Evolutionary conservation across 92 coral and sea anemone species (phyloP).

Genomic region (Pocillopora grandis): DNA sequence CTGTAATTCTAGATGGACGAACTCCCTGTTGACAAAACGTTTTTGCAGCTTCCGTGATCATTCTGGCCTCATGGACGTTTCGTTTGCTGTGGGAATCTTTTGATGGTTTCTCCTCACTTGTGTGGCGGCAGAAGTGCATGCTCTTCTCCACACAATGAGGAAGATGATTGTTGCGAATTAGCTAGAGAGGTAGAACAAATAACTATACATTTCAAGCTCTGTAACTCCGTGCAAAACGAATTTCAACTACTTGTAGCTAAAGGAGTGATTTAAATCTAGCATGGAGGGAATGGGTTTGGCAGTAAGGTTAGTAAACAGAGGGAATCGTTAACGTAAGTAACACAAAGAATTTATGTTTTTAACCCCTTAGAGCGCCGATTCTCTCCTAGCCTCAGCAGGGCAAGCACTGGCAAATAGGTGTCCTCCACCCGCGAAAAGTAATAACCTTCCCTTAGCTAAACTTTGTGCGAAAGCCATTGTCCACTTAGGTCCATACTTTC

Average conservation of each 20-base stretch:
- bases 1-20: conserved; percentile 53
- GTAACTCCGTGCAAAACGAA: background rate
- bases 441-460: no score
- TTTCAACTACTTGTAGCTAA: no score
- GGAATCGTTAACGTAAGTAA: no score
- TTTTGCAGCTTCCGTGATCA: conserved; percentile 42
- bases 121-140: conserved; percentile 75
- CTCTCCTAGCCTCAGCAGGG: no score
- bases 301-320: no score
- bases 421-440: no score
- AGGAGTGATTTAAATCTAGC: no score
- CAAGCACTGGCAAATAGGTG: no score
- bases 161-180: conserved; percentile 20
- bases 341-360: no score
- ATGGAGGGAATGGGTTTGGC: no score
- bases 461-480: no score
- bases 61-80: conserved; percentile 49
- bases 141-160: conserved; percentile 22
- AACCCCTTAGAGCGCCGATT: no score
- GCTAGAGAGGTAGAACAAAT: background rate
- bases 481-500: background rate
- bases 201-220: background rate
- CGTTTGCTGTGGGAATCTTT: conserved; percentile 51
- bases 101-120: conserved; percentile 13
- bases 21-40: conserved; percentile 37